Conservation (phyloP, 1,140 invertebrate species). For the Drosophila novamexicana region DNA sequence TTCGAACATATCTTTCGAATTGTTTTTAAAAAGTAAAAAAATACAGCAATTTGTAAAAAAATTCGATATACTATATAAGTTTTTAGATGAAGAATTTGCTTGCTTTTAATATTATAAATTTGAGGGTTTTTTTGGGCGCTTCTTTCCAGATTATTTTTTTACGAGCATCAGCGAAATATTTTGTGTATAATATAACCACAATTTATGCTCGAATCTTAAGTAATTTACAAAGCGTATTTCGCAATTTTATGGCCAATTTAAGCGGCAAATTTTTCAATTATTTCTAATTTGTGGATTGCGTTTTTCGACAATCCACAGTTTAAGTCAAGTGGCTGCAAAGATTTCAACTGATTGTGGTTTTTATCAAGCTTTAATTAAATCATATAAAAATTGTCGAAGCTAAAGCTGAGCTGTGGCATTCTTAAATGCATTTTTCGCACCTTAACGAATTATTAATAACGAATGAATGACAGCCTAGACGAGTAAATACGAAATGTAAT, state of each 20-base stretch:
- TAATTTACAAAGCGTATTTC: constrained; percentile 3
- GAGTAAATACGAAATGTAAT: constrained; percentile 7
- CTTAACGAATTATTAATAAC: constrained; percentile 19
- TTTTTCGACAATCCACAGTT: constrained; percentile 16
- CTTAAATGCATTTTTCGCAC: background rate
- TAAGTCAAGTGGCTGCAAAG: background rate
- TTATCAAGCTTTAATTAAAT: constrained; percentile 4
- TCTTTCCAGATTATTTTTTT: no score
- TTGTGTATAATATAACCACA: background rate
- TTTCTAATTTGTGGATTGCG: constrained; percentile 30
- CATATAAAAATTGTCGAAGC: background rate
- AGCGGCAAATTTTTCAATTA: constrained; percentile 35
- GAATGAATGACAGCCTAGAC: constrained; percentile 15
- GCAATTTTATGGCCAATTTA: constrained; percentile 38
- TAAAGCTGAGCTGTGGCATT: background rate
- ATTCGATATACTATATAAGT: no score
- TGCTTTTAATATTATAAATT: no score
- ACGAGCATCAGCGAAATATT: no score
- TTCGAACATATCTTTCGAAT: no score
- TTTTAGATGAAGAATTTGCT: no score
- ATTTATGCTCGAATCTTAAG: background rate
- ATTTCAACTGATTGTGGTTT: background rate
- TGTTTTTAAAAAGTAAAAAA: no score
- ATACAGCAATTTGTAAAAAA: no score
- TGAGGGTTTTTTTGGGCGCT: no score